These are phyloP conservation scores for Cyprinodon tularosa DNA, from an alignment of 2,113 vertebrate genomes.

Conservation along the genomic window DNA sequence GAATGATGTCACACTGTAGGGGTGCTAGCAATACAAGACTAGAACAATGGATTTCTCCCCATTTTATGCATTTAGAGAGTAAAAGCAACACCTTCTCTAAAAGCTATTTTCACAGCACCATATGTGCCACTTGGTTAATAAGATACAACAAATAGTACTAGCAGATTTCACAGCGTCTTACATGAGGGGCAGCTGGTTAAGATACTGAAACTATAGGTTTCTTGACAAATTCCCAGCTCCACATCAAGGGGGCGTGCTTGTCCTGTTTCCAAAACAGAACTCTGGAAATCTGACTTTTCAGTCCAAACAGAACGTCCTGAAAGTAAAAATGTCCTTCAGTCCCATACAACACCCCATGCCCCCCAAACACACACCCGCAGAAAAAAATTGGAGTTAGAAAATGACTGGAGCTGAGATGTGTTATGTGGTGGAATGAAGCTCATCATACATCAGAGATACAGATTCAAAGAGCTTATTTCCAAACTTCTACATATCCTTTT, in stretches of 20 bases:
- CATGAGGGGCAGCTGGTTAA: not conserved
- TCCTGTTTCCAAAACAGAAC: no score
- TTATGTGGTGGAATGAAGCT: constrained; percentile 58
- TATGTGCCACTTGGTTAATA: not conserved
- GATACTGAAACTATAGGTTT: not conserved
- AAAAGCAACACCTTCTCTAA: not conserved
- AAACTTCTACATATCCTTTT: constrained; percentile 53
- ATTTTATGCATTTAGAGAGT: not conserved
- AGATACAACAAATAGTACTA: not conserved
- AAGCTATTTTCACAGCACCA: not conserved
- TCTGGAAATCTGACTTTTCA: not conserved
- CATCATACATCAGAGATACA: constrained; percentile 40
- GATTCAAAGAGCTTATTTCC: constrained; percentile 62
- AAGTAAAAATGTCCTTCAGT: constrained; percentile 28
- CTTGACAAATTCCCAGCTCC: not conserved
- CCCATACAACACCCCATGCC: constrained; percentile 12
- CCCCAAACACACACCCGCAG: constrained; percentile 12
- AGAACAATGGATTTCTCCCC: not conserved
- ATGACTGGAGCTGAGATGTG: constrained; percentile 39
- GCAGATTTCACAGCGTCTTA: not conserved
- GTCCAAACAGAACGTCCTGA: not conserved
- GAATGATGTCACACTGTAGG: not conserved
- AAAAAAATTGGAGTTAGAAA: constrained; percentile 24
- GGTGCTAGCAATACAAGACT: not conserved
- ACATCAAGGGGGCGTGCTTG: no score